These are phyloP conservation scores for Metalampra italica DNA, from an alignment of 2,888 invertebrate species.

Conservation along the genomic window DNA sequence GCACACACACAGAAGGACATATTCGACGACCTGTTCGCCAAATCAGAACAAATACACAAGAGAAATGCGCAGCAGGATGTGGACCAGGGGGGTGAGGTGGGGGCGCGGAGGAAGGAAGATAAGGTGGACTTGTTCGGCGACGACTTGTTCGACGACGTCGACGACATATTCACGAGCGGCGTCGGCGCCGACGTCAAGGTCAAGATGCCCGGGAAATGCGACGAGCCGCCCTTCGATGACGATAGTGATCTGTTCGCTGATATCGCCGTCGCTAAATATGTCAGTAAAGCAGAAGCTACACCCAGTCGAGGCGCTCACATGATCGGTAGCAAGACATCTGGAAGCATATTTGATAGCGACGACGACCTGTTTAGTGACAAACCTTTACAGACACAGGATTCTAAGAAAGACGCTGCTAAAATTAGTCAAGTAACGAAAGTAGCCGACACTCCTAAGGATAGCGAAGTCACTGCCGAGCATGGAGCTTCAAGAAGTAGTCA, in stretches of 20 bases:
- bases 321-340: slow-evolving; percentile 10
- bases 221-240: slow-evolving; percentile 12
- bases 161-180: slow-evolving; percentile 60
- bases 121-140: slow-evolving; percentile 60
- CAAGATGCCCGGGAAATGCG: slow-evolving; percentile 14
- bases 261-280: slow-evolving; percentile 9
- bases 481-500: slow-evolving; percentile 1
- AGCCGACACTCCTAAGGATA: neutral
- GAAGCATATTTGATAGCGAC: slow-evolving; percentile 44
- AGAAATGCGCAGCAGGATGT: slow-evolving; percentile 15
- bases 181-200: slow-evolving; percentile 29
- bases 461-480: neutral
- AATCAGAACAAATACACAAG: slow-evolving; percentile 30
- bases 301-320: too few species aligned
- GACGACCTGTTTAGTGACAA: slow-evolving; percentile 16
- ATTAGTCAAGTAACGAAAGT: neutral
- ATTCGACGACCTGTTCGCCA: slow-evolving; percentile 57
- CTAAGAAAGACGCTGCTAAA: neutral
- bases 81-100: slow-evolving; percentile 14
- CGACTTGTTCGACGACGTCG: slow-evolving; percentile 67
- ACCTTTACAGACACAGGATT: neutral
- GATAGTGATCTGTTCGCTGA: slow-evolving; percentile 46
- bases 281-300: neutral
- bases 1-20: slow-evolving; percentile 39
- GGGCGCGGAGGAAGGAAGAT: slow-evolving; percentile 20